phyloP scores from a whole-genome alignment of 1,140 invertebrate genomes.

The Drosophila nikananu region DNA sequence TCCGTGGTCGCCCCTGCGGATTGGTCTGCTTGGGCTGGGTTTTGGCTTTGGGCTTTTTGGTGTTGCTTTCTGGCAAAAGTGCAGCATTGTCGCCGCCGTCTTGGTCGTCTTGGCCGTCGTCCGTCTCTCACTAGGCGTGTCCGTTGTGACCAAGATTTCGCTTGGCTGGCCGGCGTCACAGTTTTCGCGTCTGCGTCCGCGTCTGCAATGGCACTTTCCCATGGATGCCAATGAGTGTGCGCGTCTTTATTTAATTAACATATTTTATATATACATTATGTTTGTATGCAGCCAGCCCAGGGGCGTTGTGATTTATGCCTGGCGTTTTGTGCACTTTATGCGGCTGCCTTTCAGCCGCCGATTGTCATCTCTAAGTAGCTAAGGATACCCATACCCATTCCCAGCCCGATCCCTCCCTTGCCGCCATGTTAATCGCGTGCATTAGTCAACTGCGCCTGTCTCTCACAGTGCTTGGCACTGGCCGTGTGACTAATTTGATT shows the following conservation, averaged over 20 bases:
- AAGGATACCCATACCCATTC: slow-evolving; percentile 18
- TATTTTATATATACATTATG: slow-evolving; percentile 54
- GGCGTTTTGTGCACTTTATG: slow-evolving; percentile 59
- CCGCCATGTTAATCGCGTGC: slow-evolving; percentile 65
- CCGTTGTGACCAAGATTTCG: slow-evolving; percentile 72
- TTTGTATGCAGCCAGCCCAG: slow-evolving; percentile 10
- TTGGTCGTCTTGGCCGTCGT: slow-evolving; percentile 31
- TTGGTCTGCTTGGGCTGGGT: slow-evolving; percentile 33
- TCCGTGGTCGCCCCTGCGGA: slow-evolving; percentile 64
- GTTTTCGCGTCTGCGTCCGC: slow-evolving; percentile 61
- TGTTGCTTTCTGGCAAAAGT: slow-evolving; percentile 60
- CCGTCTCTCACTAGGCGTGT: slow-evolving; percentile 76
- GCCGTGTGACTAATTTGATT: slow-evolving; percentile 77
- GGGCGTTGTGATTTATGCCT: slow-evolving; percentile 57
- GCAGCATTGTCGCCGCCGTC: slow-evolving; percentile 69
- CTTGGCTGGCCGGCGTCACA: slow-evolving; percentile 78
- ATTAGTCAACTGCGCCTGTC: slow-evolving; percentile 61
- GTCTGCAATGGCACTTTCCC: slow-evolving; percentile 46
- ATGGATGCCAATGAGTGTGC: slow-evolving; percentile 55
- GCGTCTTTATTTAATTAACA: slow-evolving; percentile 80
- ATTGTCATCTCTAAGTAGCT: slow-evolving; percentile 58
- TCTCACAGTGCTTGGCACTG: slow-evolving; percentile 42
- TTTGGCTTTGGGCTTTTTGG: slow-evolving; percentile 26
- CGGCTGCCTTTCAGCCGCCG: slow-evolving; percentile 50
- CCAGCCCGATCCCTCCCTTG: slow-evolving; percentile 14